Base-by-base conservation (phyloP, 2,888 invertebrate species). In the Aethes cnicana region DNA sequence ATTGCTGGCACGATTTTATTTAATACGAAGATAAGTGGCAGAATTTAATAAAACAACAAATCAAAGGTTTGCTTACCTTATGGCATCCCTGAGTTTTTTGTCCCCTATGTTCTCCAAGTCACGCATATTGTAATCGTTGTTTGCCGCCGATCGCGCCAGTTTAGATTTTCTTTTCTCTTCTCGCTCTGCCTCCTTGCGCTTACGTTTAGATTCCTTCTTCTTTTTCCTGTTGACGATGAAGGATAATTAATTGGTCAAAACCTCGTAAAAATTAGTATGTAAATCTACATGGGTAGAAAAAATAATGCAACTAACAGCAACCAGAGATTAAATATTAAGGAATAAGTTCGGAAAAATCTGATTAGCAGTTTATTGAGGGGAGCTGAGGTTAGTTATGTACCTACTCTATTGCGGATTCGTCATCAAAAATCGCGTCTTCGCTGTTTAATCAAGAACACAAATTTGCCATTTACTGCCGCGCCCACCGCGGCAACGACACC, bases 191-290 rank as follows among this genome's bases (percentile, higher is more conserved):
- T 93, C 92, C 64, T 94, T 94, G 54, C 93, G 91, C 78, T 94
- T 93, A 73, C 94, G 92, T 71, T 94, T 93, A 47, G 93, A 93
- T 75, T 94, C 94, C 77, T 94, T 94, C 79, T 94, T 94, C 80
- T 92, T 93, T 77, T 93, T 92, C 70, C 90, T 90, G 35, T 32
- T 47, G 49, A 28, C 47, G 46, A 42, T 39, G 9, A 42, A 12
- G 14, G n/a, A 18, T 44, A 50, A 33, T 25, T 53, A 42, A 26
- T 2, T 8, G 9, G 54, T 9, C 11, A 4, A 16, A 26, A 26
- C 16, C 11, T 0, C 1, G 11, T 4, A 14, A 14, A 3, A 11
- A 20, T 4, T 28, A n/a, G 9, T 12, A 4, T 12, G 30, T n/a
- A 25, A 17, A 9, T 2, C 6, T 6, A 6, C 7, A 16, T 7